Base-by-base conservation (phyloP, 2,113 vertebrate genomes). In the Cottus gobio region DNA sequence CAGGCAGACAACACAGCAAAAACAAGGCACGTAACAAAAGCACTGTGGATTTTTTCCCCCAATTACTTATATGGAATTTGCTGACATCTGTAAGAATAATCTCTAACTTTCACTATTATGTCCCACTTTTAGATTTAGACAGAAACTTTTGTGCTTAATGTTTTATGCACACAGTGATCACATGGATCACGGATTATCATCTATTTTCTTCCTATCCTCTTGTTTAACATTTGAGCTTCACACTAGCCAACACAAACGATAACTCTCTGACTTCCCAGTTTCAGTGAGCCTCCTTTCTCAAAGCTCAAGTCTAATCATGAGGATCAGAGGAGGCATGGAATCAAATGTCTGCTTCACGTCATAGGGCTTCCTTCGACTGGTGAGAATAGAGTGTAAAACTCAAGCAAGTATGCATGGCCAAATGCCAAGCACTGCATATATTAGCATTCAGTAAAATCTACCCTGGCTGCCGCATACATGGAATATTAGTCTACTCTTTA, bases 401-500 rank as follows among this genome's bases (percentile, higher is more conserved):
- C 64, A 87, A 82, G 69, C 37, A 86, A 92, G 91, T 85, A 87
- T 73, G 79, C 89, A 85, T 95, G 93, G 92, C 86, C 90, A 95
- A 95, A 92, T 95, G 87, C 94, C 94, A 95, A 77, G 36, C 54
- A 69, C 92, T 70, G 93, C 86, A 96, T 95, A 95, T 93, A 94
- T 96, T 96, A 95, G 93, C 92, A 95, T 89, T 93, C 87, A 91
- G 82, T 94, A 93, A 90, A 91, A 92, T 91, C 77, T 92, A 91
- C 85, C 92, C 84, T 74, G 89, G 65, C 60, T 73, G 64, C 74
- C 9, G 88, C 94, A 84, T 93, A 90, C 83, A 93, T 90, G 90
- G 90, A 91, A 93, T 89, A 95, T 96, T 96, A 95, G 91, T 95
- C 92, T 95, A 92, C 90, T 93, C 92, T 95, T 96, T 95, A 95